Percentiles rank a stretch among this genome's conserved stretches.
Conservation (phyloP, 2,113 vertebrate genomes). For the Orientallactaga bullata region DNA sequence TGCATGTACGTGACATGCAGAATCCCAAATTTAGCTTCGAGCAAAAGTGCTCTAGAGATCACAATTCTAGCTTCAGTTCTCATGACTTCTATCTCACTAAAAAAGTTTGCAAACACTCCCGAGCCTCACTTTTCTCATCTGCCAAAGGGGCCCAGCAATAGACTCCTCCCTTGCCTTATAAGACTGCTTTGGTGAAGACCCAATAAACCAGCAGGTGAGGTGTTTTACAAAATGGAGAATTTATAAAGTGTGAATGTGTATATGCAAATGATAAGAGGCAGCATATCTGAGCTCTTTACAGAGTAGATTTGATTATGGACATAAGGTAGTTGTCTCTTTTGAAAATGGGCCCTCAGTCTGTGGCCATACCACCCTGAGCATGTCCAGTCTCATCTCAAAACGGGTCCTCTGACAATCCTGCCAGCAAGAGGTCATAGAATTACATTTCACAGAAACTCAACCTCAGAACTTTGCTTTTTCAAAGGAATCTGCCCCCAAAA, state of each 20-base stretch:
- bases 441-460: not conserved
- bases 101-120: not conserved
- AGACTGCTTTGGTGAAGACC: not conserved
- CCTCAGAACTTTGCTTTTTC: conserved; percentile 28
- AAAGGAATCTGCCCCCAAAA: not conserved
- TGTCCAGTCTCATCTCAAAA: too few relatives aligned
- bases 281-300: not conserved
- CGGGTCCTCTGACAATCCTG: not conserved
- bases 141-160: not conserved
- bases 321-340: not conserved
- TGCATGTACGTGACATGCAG: not conserved
- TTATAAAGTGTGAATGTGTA: not conserved
- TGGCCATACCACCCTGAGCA: too few relatives aligned
- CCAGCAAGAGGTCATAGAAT: not conserved
- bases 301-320: not conserved
- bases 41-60: not conserved
- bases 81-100: not conserved
- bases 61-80: not conserved
- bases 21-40: not conserved
- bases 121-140: conserved; percentile 14
- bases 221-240: not conserved
- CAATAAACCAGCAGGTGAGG: not conserved
- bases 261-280: not conserved
- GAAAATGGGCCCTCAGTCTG: not conserved
- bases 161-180: not conserved